Evolutionary conservation across 2,113 vertebrate genomes (phyloP), one percentile per base, ranked within the genome.

Genomic region (Toxotes jaculatrix): DNA sequence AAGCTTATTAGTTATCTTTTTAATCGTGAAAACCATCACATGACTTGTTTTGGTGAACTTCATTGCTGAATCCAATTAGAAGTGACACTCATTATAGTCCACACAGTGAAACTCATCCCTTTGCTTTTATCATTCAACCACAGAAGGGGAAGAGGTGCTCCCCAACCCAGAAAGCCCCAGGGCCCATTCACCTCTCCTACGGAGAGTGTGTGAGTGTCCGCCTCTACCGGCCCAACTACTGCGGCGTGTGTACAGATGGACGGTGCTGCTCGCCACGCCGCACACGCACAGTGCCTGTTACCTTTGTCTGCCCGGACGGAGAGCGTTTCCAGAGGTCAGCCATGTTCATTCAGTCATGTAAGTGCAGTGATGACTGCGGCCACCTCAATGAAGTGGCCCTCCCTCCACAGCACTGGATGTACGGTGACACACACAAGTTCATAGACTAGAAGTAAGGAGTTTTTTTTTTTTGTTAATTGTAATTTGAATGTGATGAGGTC

Each of bases 261-360:
- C 92, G 92, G 5, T 96, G 96, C 91, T 96, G 96, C 66, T 91
- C 91, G 4, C 95, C 96, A 3, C 93, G 91, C 34, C 95, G 84
- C 79, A 95, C 95, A 0, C 95, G 94, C 84, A 96, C 95, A 0
- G 72, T 95, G 10, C 88, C 92, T 0, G 92, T 96, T 74, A 93
- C 87, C 56, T 96, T 96, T 57, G 86, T 71, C 45, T 96, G 96
- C 77, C 91, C 91, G 0, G 93, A 95, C 1, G 95, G 95, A 5
- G 91, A 94, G 63, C 87, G 73, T 9, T 92, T 96, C 78, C 91
- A 80, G 57, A 94, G 90, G 89, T 90, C 90, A 12, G 83, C 93
- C 87, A 96, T 96, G 96, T 94, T 95, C 89, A 94, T 96, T 85
- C 95, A 95, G 64, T 95, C 95, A 0, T 96, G 96, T 68, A 94